Conservation (phyloP, 2,797 vertebrate species). For the Scomberomorus guttatus region DNA sequence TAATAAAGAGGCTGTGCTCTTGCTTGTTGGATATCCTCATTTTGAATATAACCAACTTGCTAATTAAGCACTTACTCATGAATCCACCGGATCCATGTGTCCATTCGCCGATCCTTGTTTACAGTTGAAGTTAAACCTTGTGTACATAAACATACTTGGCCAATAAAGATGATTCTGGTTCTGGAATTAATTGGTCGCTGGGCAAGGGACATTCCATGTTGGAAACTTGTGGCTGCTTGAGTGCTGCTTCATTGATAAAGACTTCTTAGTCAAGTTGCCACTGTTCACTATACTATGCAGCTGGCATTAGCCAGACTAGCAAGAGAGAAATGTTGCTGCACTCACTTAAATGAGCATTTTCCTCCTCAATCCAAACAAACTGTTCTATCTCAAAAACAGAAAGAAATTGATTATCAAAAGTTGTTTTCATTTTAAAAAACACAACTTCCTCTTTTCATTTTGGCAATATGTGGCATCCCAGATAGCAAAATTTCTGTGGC, state of each 20-base stretch:
- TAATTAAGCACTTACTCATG: conserved; percentile 16
- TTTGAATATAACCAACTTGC: conserved; percentile 13
- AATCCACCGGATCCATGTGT: not conserved
- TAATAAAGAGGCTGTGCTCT: not conserved
- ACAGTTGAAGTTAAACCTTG: conserved; percentile 14
- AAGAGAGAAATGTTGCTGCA: conserved; percentile 4
- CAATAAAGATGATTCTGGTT: too few species aligned
- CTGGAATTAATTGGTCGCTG: too few species aligned
- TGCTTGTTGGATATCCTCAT: not conserved
- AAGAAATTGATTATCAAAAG: too few species aligned
- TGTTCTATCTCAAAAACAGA: too few species aligned
- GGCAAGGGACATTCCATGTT: conserved; percentile 4
- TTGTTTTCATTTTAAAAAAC: too few species aligned
- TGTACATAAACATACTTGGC: too few species aligned
- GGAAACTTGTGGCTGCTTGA: not conserved
- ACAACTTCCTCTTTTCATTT: too few species aligned
- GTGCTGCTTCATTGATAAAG: conserved; percentile 8
- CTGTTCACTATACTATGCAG: not conserved
- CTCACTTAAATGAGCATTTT: too few species aligned
- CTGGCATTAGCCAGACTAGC: conserved; percentile 12
- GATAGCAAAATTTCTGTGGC: too few species aligned
- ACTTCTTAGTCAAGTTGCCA: not conserved
- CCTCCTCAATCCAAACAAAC: too few species aligned
- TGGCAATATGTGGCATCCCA: too few species aligned
- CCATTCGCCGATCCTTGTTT: conserved; percentile 6